Percentiles rank a stretch among this genome's conserved stretches.
Conservation (phyloP, 2,888 invertebrate species). For the Dermolepida albohirtum region DNA sequence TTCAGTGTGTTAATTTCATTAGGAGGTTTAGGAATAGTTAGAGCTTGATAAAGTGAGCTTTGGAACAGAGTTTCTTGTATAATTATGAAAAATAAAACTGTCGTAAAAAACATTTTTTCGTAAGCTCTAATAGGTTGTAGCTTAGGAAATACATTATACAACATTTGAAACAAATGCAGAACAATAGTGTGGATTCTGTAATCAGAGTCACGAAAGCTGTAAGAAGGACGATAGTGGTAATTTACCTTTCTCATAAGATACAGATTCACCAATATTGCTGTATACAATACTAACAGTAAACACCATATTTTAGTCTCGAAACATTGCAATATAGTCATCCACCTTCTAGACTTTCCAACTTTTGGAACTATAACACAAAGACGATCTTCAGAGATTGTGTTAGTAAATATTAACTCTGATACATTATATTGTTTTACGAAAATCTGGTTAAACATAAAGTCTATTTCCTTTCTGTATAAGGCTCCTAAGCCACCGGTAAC, state of each 20-base stretch:
- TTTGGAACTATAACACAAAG: slow-evolving; percentile 64
- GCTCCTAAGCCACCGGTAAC: slow-evolving; percentile 62
- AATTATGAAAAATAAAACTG: slow-evolving; percentile 56
- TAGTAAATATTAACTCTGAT: slow-evolving; percentile 60
- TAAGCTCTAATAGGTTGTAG: slow-evolving; percentile 2
- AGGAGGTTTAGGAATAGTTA: slow-evolving; percentile 62
- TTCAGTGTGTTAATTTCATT: slow-evolving; percentile 61
- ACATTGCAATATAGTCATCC: slow-evolving; percentile 61
- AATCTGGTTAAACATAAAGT: slow-evolving; percentile 62
- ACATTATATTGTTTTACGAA: slow-evolving; percentile 65
- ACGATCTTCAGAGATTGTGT: slow-evolving; percentile 61
- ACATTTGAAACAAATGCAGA: slow-evolving; percentile 58
- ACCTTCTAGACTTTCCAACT: slow-evolving; percentile 62
- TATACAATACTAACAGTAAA: slow-evolving; percentile 54
- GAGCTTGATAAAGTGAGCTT: slow-evolving; percentile 63
- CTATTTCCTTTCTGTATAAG: slow-evolving; percentile 58
- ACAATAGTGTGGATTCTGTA: slow-evolving; percentile 52
- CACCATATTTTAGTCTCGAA: slow-evolving; percentile 61
- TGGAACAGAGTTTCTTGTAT: slow-evolving; percentile 64
- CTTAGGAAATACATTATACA: slow-evolving; percentile 59
- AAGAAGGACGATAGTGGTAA: neutral
- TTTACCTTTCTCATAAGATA: slow-evolving; percentile 42
- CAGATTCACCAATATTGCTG: slow-evolving; percentile 35
- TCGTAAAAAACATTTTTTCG: slow-evolving; percentile 58
- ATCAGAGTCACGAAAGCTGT: slow-evolving; percentile 36